Conservation (phyloP, 2,888 invertebrate species). For the Creontiades dilutus region DNA sequence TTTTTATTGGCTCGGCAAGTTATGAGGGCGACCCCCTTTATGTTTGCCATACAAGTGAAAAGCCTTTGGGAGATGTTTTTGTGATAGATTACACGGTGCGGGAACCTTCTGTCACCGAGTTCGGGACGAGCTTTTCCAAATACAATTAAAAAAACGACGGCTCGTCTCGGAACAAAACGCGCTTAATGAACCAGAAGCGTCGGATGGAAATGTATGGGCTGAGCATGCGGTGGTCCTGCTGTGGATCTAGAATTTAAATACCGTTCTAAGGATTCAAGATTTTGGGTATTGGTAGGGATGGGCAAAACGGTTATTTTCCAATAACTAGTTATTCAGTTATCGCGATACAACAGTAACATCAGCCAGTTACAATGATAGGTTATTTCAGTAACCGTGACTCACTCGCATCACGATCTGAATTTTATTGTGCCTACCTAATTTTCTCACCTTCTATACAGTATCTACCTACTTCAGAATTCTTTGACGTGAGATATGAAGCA, state of each 20-base stretch:
- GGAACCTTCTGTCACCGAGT: conserved; percentile 54
- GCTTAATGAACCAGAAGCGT: conserved; percentile 38
- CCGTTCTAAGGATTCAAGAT: neutral
- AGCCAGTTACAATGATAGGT: too few relatives aligned
- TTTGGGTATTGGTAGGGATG: too few relatives aligned
- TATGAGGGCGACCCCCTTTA: conserved; percentile 32
- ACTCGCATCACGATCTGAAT: too few relatives aligned
- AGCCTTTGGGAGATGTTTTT: conserved; percentile 38
- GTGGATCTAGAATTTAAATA: neutral
- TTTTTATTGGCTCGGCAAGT: conserved; percentile 36
- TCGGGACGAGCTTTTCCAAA: neutral
- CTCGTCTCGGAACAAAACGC: conserved; percentile 33
- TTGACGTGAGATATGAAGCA: too few relatives aligned
- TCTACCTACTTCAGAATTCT: too few relatives aligned
- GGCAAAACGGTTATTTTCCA: too few relatives aligned
- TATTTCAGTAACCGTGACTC: too few relatives aligned
- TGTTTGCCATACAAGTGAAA: conserved; percentile 29
- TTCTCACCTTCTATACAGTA: too few relatives aligned
- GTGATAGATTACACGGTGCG: conserved; percentile 48
- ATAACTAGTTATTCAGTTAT: too few relatives aligned
- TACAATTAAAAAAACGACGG: conserved; percentile 18
- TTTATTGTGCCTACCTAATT: too few relatives aligned
- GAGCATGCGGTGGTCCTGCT: neutral
- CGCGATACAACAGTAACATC: too few relatives aligned
- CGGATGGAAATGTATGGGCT: neutral